Percentiles rank a stretch among this genome's conserved stretches.
phyloP scores from a whole-genome alignment of 2,888 invertebrate species.

The Lissocephala sabroskyi region DNA sequence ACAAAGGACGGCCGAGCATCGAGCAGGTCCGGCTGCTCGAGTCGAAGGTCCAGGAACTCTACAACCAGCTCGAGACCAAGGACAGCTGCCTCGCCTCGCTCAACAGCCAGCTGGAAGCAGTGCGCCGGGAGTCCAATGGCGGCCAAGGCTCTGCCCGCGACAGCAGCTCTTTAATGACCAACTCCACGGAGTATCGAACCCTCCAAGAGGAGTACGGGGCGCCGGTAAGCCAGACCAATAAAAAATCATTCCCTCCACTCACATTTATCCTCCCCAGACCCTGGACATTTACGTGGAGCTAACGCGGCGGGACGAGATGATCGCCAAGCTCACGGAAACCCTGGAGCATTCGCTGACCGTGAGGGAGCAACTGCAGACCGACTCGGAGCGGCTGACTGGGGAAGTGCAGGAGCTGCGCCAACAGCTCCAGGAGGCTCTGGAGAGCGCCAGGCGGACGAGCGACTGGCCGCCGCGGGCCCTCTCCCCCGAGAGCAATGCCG shows the following conservation, averaged over 20 bases:
- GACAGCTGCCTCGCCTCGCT: slow-evolving; percentile 67
- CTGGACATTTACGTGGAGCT: slow-evolving; percentile 82
- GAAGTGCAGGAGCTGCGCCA: slow-evolving; percentile 76
- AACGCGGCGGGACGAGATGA: slow-evolving; percentile 79
- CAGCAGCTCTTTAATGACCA: slow-evolving; percentile 69
- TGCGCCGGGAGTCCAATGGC: slow-evolving; percentile 50
- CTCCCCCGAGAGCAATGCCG: slow-evolving; percentile 62
- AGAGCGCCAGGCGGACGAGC: slow-evolving; percentile 67
- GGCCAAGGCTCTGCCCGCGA: slow-evolving; percentile 68
- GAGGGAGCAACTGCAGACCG: slow-evolving; percentile 76
- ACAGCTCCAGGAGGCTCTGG: slow-evolving; percentile 73
- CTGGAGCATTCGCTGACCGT: slow-evolving; percentile 79
- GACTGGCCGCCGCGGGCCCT: slow-evolving; percentile 42
- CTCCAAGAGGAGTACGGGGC: slow-evolving; percentile 80
- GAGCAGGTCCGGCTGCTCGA: slow-evolving; percentile 68
- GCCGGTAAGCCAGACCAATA: slow-evolving; percentile 74
- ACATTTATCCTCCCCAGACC: slow-evolving; percentile 75
- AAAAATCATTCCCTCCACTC: too few relatives aligned
- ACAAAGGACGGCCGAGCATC: slow-evolving; percentile 52
- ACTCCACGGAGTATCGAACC: slow-evolving; percentile 81
- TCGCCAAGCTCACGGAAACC: slow-evolving; percentile 81
- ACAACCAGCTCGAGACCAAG: slow-evolving; percentile 65
- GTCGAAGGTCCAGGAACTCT: slow-evolving; percentile 65
- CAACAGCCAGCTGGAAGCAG: slow-evolving; percentile 64
- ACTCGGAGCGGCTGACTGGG: slow-evolving; percentile 77